Evolutionary conservation across 2,113 vertebrate genomes (phyloP), one percentile per base, ranked within the genome.

Genomic region (Notothenia coriiceps): DNA sequence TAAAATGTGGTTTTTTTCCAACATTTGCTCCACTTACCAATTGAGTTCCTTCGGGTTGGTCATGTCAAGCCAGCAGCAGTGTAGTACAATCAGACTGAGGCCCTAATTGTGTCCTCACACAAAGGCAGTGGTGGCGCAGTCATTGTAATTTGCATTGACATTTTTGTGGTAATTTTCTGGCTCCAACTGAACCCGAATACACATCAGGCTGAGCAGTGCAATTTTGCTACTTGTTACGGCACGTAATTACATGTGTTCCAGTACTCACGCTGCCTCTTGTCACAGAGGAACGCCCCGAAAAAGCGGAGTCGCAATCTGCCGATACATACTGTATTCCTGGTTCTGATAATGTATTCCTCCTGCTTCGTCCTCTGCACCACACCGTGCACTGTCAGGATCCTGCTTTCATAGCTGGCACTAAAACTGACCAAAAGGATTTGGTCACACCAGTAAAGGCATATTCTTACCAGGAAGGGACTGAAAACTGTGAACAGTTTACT

Each of bases 141-240:
- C 15, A 9, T 62, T 70, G 66, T 54, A 57, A 81, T 79, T 84
- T 60, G n/a, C 56, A 55, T 70, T 20, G 62, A 72, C 2, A 87
- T 79, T 84, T 74, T 57, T 2, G 5, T 22, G 46, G 22, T 73
- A 10, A 77, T 82, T 66, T 74, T 33, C 56, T 35, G 40, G 22
- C 52, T 78, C 46, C 35, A 35, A 4, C 78, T 44, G 22, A 77
- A 70, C 10, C 44, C 0, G 17, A 79, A 73, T 64, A 62, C 57
- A 73, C 15, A 61, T 72, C 25, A 57, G 64, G 51, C 64, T 14
- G 62, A 84, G 70, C 52, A 33, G 72, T 44, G 43, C 51, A 63
- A 67, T 78, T 72, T 44, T 56, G 25, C 10, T 49, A 0, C 12
- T 60, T 84, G 74, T 74, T 72, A 64, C 18, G 33, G n/a, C 17